Evolutionary conservation across 2,113 vertebrate genomes (phyloP), one percentile per base, ranked within the genome.

Genomic region (Spea bombifrons): DNA sequence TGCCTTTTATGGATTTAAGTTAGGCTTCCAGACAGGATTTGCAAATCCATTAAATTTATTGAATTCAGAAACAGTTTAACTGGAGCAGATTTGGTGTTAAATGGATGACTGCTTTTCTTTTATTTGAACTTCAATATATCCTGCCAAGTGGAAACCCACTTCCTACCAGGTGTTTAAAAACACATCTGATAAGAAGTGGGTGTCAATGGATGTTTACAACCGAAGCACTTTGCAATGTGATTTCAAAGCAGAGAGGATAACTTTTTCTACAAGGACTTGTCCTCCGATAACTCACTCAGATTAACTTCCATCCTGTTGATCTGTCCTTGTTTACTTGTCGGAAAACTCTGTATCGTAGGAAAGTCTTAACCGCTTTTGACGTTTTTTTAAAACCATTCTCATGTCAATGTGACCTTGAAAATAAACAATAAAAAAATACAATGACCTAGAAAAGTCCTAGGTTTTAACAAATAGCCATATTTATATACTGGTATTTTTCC

Each of bases 1-100:
- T 47, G 63, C 49, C 63, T 75, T 47, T 45, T 66, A 45, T 10
- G 1, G 45, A 75, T 66, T 43, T 75, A n/a, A 67, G 66, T 55
- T 57, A 45, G n/a, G 53, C 46, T 75, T 67, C 64, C 74, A 75
- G 64, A 75, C 47, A 67, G 49, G 45, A 13, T 65, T 65, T 75
- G 50, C 61, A 6, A 66, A 50, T 59, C 61, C 73, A 75, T 75
- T 75, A 75, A 50, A 45, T 63, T 66, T 53, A 75, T 66, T 66
- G 61, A 66, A 75, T 75, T 8, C 12, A 65, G 73, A 66, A 73
- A 30, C 46, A 15, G 72, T 55, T 30, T 30, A 74, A 8, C 47
- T 75, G 47, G 52, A 48, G 63, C 48, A 66, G 73, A 6, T 12
- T 66, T 12, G 50, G 48, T 52, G 63, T 66, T 75, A 50, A 53